Evolutionary conservation across 2,888 invertebrate species (phyloP), one percentile per base, ranked within the genome.

Genomic region (Meandrusa payeni): DNA sequence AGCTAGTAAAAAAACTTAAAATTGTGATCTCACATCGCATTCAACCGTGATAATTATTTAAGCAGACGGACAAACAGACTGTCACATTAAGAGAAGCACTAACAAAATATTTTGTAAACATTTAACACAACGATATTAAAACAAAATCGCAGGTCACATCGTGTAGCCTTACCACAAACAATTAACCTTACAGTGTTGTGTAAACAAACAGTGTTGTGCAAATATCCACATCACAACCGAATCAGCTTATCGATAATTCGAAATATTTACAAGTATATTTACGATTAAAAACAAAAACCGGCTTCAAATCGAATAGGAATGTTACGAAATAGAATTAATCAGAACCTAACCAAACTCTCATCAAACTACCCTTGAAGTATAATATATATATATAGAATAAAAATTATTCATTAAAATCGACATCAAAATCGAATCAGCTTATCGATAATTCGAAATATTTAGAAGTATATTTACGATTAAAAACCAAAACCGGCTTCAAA

Each of bases 71-170:
- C 11, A n/a, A 28, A 12, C 6, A 20, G 6, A 7, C 26, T 38
- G 38, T 20, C 7, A 20, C 38, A 38, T 5, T 5, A 6, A 27
- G 9, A 9, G 12, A 5, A 37, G 9, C n/a, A 37, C 11, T 37
- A 12, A 12, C 38, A 38, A 38, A 28, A 20, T 28, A 38, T 38
- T 38, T 13, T 38, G 38, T 38, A 38, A 38, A 38, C 38, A 38
- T 20, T 28, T 38, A 20, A 28, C 20, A 19, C 6, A 24, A 2
- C 2, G 9, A 15, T 26, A 36, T 24, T 38, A 28, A 38, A 28
- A 28, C 20, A 33, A 7, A 39, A 31, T 31, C 23, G 3, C 15
- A 17, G 37, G 28, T 39, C 29, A 22, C 15, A 31, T 39, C 15
- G 5, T 3, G 10, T 32, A 19, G 19, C 20, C 20, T 29, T 22